phyloP scores from a whole-genome alignment of 2,888 invertebrate genomes.

The Drosophila nigritarsus region DNA sequence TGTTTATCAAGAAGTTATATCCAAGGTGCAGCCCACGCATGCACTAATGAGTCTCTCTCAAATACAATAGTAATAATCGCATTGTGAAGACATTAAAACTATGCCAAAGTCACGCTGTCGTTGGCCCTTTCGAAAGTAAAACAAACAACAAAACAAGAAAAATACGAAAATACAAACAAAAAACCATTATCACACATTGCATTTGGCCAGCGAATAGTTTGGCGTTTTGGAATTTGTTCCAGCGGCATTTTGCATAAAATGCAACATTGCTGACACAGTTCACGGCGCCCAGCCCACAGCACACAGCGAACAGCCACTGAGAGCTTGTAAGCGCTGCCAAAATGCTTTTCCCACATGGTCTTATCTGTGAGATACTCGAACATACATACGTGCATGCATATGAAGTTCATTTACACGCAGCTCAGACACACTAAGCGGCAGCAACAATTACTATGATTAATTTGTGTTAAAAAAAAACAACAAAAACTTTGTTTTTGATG shows the following conservation, averaged over 20 bases:
- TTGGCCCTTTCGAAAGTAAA: constrained; percentile 57
- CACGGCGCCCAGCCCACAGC: constrained; percentile 61
- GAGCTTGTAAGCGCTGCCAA: constrained; percentile 64
- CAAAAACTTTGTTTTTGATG: constrained; percentile 42
- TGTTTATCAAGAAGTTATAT: constrained; percentile 48
- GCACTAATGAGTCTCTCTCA: constrained; percentile 26
- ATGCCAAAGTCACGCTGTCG: constrained; percentile 73
- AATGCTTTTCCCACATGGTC: constrained; percentile 71
- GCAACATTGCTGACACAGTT: constrained; percentile 72
- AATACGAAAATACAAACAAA: constrained; percentile 9
- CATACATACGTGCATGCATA: constrained; percentile 33
- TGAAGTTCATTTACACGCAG: constrained; percentile 79
- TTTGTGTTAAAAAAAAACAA: constrained; percentile 44
- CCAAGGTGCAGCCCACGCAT: constrained; percentile 51
- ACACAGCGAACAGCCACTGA: constrained; percentile 15
- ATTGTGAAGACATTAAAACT: constrained; percentile 59
- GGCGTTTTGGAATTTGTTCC: constrained; percentile 51
- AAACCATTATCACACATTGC: constrained; percentile 61
- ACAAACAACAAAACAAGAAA: constrained; percentile 18
- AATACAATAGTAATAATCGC: constrained; percentile 30
- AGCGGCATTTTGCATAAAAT: constrained; percentile 65
- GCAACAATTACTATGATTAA: constrained; percentile 74
- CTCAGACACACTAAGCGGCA: constrained; percentile 41
- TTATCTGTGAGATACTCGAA: constrained; percentile 49
- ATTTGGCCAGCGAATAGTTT: constrained; percentile 46